Evolutionary conservation across 2,888 invertebrate species (phyloP).

Genomic region (Bellardia bayeri): DNA sequence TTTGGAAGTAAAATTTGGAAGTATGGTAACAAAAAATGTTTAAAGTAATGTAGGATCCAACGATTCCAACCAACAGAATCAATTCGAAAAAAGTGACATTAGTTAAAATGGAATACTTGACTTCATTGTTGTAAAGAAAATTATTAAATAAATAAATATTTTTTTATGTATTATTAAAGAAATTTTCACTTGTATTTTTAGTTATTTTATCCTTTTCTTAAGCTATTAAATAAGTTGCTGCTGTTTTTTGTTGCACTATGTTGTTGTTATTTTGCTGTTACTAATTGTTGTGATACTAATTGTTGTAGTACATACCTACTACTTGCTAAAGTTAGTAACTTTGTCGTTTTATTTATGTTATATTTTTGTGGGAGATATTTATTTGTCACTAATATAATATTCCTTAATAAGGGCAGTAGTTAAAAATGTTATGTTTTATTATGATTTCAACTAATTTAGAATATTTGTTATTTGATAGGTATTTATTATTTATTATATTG

Average conservation of each 20-base stretch:
- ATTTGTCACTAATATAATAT: conserved; percentile 3
- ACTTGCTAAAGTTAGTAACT: conserved; percentile 44
- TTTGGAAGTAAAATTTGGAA: background rate
- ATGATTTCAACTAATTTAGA: background rate
- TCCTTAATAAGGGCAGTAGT: conserved; percentile 43
- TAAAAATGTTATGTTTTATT: conserved; percentile 10
- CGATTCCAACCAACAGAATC: background rate
- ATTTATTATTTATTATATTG: background rate
- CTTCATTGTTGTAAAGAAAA: background rate
- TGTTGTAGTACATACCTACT: conserved; percentile 35
- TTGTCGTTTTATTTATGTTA: conserved; percentile 36
- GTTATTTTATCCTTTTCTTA: conserved; percentile 3
- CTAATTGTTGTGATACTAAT: conserved; percentile 15
- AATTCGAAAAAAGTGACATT: conserved; percentile 37
- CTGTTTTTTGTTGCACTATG: conserved; percentile 25
- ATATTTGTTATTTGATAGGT: background rate
- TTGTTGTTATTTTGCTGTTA: conserved; percentile 47
- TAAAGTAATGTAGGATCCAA: background rate
- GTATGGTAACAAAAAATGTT: background rate
- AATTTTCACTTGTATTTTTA: conserved; percentile 57
- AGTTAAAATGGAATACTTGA: background rate
- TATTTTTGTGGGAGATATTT: conserved; percentile 19
- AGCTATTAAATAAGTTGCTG: background rate
- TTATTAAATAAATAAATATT: background rate
- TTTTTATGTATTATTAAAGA: conserved; percentile 16